A percentile compares a stretch with the other conserved stretches of the same genome.
These are phyloP conservation scores for Pelobates cultripes DNA, from an alignment of 2,797 vertebrate genomes.

Conservation along the genomic window DNA sequence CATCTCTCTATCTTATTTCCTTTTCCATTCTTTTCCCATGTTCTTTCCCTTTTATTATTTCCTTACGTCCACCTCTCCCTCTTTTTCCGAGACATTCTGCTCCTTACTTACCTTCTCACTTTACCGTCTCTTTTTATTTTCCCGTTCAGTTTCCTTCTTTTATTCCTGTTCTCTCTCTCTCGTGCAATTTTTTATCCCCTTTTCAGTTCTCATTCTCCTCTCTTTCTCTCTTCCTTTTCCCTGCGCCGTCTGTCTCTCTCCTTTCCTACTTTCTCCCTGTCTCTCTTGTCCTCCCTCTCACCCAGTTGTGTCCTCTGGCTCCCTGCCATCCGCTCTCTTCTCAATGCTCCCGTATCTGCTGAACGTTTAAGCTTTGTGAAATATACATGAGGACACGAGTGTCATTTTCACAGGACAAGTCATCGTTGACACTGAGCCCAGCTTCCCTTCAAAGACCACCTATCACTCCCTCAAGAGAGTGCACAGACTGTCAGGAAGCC, in stretches of 20 bases:
- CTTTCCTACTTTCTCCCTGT: not conserved
- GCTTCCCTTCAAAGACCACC: conserved; percentile 34
- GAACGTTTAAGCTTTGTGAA: conserved; percentile 38
- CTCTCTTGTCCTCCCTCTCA: conserved; percentile 22
- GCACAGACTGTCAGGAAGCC: conserved; percentile 10
- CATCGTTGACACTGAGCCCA: conserved; percentile 35
- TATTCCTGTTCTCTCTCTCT: not conserved
- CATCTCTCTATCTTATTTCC: no score
- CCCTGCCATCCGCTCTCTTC: not conserved
- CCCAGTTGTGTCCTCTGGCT: not conserved
- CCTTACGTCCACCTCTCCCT: not conserved
- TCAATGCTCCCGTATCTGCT: conserved; percentile 42
- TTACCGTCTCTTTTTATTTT: not conserved
- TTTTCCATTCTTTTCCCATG: no score
- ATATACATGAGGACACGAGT: conserved; percentile 38
- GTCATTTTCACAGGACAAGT: conserved; percentile 46
- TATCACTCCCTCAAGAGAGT: conserved; percentile 15
- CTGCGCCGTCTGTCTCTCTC: not conserved
- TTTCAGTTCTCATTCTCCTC: not conserved
- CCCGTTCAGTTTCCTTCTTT: not conserved
- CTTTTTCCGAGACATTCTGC: not conserved
- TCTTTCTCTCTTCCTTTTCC: not conserved
- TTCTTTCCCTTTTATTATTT: not conserved
- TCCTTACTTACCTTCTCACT: not conserved
- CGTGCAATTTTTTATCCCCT: not conserved